phyloP scores from a whole-genome alignment of 2,113 vertebrate species.

The Benitochromis conjunctus region DNA sequence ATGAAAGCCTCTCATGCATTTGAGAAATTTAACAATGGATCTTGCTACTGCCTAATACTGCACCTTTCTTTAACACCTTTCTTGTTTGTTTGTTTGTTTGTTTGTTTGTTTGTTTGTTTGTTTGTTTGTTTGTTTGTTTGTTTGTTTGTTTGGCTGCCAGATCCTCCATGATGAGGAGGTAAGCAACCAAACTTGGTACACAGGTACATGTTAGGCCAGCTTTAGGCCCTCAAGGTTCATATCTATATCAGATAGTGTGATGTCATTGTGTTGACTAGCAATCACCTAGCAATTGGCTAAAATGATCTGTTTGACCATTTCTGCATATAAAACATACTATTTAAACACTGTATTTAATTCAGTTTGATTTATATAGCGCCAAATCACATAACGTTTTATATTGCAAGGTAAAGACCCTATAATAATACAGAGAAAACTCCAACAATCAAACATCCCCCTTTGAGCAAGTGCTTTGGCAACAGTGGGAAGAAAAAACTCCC shows the following conservation, averaged over 20 bases:
- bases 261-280: background rate
- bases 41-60: too few species aligned
- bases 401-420: background rate
- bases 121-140: background rate
- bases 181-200: background rate
- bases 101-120: background rate
- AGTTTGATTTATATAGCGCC: background rate
- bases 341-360: background rate
- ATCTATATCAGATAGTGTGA: background rate
- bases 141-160: background rate
- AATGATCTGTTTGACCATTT: background rate
- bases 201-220: background rate
- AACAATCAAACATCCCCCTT: background rate
- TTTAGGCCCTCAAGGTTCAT: background rate
- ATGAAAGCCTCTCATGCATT: background rate
- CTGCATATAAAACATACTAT: background rate
- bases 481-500: background rate
- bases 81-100: background rate
- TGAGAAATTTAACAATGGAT: accelerated
- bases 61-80: background rate
- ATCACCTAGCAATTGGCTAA: too few species aligned
- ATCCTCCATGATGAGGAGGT: background rate
- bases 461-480: background rate
- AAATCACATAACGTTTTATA: background rate
- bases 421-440: background rate